These are phyloP conservation scores for Channa maculata DNA, from an alignment of 2,113 vertebrate genomes.

Conservation along the genomic window DNA sequence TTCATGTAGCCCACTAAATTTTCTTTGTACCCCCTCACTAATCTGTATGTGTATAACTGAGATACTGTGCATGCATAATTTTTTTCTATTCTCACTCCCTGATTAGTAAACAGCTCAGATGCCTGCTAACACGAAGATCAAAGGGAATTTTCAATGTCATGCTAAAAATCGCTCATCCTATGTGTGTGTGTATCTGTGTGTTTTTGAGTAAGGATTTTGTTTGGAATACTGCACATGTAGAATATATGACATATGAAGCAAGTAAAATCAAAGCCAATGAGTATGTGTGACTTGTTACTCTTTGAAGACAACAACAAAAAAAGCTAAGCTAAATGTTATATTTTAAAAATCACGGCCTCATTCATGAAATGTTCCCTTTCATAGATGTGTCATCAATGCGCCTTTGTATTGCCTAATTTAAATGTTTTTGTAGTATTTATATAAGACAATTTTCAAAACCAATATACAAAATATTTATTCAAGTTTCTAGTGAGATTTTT, in stretches of 20 bases:
- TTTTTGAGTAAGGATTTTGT: slow-evolving; percentile 11
- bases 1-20: slow-evolving; percentile 49
- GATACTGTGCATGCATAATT: slow-evolving; percentile 52
- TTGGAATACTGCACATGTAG: slow-evolving; percentile 37
- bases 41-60: slow-evolving; percentile 48
- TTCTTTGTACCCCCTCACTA: slow-evolving; percentile 50
- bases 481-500: no score
- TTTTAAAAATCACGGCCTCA: not conserved
- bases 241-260: slow-evolving; percentile 37
- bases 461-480: not conserved
- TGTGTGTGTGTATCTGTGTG: slow-evolving; percentile 16
- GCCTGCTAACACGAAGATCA: slow-evolving; percentile 68
- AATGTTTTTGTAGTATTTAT: not conserved
- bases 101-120: slow-evolving; percentile 68
- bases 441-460: not conserved
- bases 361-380: slow-evolving; percentile 1
- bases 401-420: not conserved
- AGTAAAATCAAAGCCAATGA: slow-evolving; percentile 37
- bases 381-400: not conserved
- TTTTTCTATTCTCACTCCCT: slow-evolving; percentile 44
- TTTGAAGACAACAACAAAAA: slow-evolving; percentile 7
- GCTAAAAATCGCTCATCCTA: slow-evolving; percentile 58
- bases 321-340: not conserved
- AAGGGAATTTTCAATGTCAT: slow-evolving; percentile 73
- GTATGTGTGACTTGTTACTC: not conserved